Conservation (phyloP, 2,797 vertebrate species). For the Melanotaenia boesemani region DNA sequence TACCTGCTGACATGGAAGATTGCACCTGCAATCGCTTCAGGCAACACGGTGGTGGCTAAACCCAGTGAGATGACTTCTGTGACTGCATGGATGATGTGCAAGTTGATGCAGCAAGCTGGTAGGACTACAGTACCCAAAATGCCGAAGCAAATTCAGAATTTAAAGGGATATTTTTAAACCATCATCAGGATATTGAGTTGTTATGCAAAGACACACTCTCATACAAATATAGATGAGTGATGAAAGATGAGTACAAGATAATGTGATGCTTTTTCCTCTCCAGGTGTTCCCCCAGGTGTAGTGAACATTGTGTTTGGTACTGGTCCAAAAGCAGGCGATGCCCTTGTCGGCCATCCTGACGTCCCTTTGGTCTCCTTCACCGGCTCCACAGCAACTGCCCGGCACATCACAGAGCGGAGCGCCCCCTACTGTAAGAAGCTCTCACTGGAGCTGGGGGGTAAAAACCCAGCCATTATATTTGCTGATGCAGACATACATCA, state of each 20-base stretch:
- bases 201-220: not conserved
- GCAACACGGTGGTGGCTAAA: slow-evolving; percentile 96
- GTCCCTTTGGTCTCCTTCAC: slow-evolving; percentile 95
- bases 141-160: not conserved
- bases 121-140: slow-evolving; percentile 41
- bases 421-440: slow-evolving; percentile 94
- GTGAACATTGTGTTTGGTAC: slow-evolving; percentile 93
- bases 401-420: slow-evolving; percentile 86
- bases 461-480: slow-evolving; percentile 95
- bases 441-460: slow-evolving; percentile 94
- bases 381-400: slow-evolving; percentile 92
- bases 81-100: slow-evolving; percentile 98
- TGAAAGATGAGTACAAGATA: not conserved
- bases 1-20: slow-evolving; percentile 98
- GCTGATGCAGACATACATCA: slow-evolving; percentile 91
- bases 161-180: not conserved
- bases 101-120: slow-evolving; percentile 92
- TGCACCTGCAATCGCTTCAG: slow-evolving; percentile 91
- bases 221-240: not conserved
- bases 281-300: slow-evolving; percentile 93
- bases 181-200: not conserved
- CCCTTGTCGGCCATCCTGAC: slow-evolving; percentile 91
- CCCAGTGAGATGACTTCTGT: slow-evolving; percentile 98
- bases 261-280: not conserved
- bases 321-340: slow-evolving; percentile 87